These are phyloP conservation scores for Gallinago media DNA, from an alignment of 2,113 vertebrate genomes.

Conservation along the genomic window DNA sequence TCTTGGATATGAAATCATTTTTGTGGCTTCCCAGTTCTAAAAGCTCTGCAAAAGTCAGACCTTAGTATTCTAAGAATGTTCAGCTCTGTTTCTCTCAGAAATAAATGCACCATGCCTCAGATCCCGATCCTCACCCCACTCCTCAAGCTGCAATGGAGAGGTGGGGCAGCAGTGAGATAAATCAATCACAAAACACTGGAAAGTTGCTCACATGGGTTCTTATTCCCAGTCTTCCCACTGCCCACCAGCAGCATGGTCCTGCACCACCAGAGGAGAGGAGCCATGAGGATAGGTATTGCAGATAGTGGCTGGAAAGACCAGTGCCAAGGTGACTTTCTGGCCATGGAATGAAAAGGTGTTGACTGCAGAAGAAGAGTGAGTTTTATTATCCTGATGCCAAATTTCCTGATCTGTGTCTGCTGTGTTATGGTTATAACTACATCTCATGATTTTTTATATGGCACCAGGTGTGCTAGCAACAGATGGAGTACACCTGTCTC, in stretches of 20 bases:
- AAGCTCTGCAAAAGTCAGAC: not conserved
- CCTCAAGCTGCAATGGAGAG: not conserved
- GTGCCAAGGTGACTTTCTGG: not conserved
- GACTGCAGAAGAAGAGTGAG: not conserved
- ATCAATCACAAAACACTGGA: not conserved
- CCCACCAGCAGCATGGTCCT: rapidly evolving
- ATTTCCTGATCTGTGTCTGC: not conserved
- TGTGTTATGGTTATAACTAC: not conserved
- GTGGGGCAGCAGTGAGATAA: not conserved
- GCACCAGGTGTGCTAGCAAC: too few species aligned
- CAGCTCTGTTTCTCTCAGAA: not conserved
- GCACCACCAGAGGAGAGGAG: not conserved
- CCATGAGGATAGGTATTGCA: not conserved
- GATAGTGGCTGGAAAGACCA: not conserved
- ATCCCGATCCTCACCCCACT: not conserved
- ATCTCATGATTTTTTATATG: not conserved
- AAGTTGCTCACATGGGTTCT: not conserved
- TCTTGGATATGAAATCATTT: not conserved
- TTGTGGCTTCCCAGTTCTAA: conserved; percentile 1
- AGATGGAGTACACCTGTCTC: too few species aligned
- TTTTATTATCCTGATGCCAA: not conserved
- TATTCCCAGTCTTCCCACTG: not conserved
- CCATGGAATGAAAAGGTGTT: not conserved
- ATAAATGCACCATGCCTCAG: not conserved
- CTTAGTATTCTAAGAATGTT: conserved; percentile 2